These are phyloP conservation scores for Stenodema calcarata DNA, from an alignment of 2,888 invertebrate species.

Conservation along the genomic window DNA sequence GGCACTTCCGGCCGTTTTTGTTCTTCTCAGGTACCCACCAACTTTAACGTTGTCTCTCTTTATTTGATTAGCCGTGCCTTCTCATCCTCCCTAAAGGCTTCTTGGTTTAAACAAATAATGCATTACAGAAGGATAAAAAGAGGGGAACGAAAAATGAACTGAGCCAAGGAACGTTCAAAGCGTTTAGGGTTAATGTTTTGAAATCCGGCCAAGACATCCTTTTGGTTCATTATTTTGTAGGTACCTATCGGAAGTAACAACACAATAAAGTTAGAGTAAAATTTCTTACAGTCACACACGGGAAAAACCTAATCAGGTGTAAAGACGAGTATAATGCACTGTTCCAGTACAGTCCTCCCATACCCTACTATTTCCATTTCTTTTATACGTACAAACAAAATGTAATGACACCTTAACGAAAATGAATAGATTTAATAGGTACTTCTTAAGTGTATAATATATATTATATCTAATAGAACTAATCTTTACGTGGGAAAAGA, in stretches of 20 bases:
- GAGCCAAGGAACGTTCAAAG: not conserved
- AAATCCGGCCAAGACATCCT: not conserved
- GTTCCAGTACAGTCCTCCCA: too few relatives aligned
- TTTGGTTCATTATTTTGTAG: too few relatives aligned
- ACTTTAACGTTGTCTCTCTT: slow-evolving; percentile 33
- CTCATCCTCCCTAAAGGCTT: not conserved
- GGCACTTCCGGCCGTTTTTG: slow-evolving; percentile 40
- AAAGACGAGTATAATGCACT: too few relatives aligned
- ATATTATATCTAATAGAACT: too few relatives aligned
- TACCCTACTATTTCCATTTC: too few relatives aligned
- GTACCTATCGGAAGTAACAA: not conserved
- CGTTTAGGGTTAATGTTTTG: not conserved
- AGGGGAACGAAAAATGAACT: not conserved
- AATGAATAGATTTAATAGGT: too few relatives aligned
- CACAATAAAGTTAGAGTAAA: not conserved
- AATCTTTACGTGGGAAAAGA: too few relatives aligned
- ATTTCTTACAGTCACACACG: too few relatives aligned
- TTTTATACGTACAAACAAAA: too few relatives aligned
- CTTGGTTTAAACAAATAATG: not conserved
- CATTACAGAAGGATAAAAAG: not conserved
- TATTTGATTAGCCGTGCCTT: slow-evolving; percentile 29
- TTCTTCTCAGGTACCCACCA: slow-evolving; percentile 11
- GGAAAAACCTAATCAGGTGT: too few relatives aligned
- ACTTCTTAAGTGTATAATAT: too few relatives aligned
- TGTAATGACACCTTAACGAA: too few relatives aligned